Evolutionary conservation across 2,797 vertebrate genomes (phyloP).

Genomic region (Sphaeramia orbicularis): DNA sequence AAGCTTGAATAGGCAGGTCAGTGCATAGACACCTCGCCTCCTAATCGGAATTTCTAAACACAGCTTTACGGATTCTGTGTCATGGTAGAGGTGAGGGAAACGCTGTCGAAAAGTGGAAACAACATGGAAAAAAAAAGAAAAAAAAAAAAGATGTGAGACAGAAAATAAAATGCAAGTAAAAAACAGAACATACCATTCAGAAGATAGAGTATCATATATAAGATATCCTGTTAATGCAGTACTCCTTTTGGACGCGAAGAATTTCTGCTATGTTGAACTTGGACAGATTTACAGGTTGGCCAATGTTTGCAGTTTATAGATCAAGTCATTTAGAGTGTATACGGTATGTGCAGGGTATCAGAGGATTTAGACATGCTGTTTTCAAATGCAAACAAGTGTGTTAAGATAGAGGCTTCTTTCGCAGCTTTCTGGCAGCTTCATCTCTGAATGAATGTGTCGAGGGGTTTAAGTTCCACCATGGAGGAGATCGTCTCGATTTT

Average conservation of each 20-base stretch:
- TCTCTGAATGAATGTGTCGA: constrained; percentile 51
- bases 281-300: constrained; percentile 48
- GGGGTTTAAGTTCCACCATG: constrained; percentile 57
- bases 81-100: background rate
- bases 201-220: constrained; percentile 1
- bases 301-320: constrained; percentile 27
- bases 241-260: constrained; percentile 32
- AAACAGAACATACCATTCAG: background rate
- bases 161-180: background rate
- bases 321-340: constrained; percentile 36
- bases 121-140: too few species aligned
- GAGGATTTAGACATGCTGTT: constrained; percentile 20
- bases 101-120: too few species aligned
- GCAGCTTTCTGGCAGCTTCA: constrained; percentile 38
- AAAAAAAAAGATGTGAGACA: too few species aligned
- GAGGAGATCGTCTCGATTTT: constrained; percentile 72
- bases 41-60: background rate
- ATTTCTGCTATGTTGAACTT: constrained; percentile 36
- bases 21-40: background rate
- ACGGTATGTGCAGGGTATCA: background rate
- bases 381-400: constrained; percentile 1
- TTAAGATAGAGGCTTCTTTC: constrained; percentile 17
- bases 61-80: background rate
- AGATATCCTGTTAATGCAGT: constrained; percentile 7
- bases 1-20: background rate